Conservation (phyloP, 2,113 vertebrate species). For the Neolamprologus devosi region DNA sequence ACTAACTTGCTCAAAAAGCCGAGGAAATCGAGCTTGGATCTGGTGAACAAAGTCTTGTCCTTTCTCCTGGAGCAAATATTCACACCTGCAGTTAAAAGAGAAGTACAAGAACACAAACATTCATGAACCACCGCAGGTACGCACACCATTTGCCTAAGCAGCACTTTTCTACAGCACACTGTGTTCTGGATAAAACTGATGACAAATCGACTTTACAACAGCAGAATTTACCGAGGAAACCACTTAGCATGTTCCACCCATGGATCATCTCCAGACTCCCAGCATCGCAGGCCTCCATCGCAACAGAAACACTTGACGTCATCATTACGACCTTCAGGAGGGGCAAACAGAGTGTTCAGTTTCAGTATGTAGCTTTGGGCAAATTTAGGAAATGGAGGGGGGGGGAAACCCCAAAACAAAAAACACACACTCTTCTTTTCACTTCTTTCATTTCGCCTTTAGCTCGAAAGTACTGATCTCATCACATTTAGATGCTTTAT, state of each 20-base stretch:
- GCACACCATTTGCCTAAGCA: background rate
- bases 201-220: background rate
- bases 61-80: slow-evolving; percentile 88
- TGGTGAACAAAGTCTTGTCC: slow-evolving; percentile 89
- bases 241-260: slow-evolving; percentile 98
- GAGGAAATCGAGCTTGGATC: slow-evolving; percentile 91
- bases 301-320: slow-evolving; percentile 98
- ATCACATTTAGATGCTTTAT: background rate
- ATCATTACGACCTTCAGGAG: slow-evolving; percentile 82
- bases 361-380: background rate
- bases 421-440: background rate
- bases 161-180: background rate
- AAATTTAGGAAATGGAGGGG: background rate
- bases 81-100: slow-evolving; percentile 75
- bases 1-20: slow-evolving; percentile 91
- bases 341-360: background rate
- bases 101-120: background rate
- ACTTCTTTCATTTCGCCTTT: background rate
- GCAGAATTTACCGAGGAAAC: slow-evolving; percentile 86
- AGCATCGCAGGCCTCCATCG: slow-evolving; percentile 92
- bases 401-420: background rate
- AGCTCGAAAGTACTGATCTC: background rate
- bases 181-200: background rate
- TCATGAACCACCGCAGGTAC: background rate
- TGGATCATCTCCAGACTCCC: slow-evolving; percentile 96